Evolutionary conservation across 2,797 vertebrate genomes (phyloP).

Genomic region (Pteropus rufus): DNA sequence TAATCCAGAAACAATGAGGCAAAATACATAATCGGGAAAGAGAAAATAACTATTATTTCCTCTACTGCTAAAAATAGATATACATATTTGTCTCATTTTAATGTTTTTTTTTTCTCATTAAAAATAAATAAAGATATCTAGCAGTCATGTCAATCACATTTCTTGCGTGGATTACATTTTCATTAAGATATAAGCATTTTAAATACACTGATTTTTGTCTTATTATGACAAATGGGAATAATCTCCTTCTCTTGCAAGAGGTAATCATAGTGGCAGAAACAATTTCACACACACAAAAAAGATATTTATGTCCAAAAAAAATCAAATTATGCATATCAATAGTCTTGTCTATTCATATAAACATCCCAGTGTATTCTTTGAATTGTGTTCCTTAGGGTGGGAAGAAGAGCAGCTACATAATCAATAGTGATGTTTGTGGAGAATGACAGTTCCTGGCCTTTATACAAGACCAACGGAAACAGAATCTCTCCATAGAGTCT

Average conservation of each 20-base stretch:
- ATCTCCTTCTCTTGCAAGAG: neutral
- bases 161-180: neutral
- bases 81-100: neutral
- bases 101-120: neutral
- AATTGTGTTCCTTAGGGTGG: neutral
- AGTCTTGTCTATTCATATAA: neutral
- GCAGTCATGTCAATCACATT: neutral
- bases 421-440: neutral
- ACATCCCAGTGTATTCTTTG: neutral
- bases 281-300: neutral
- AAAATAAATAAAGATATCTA: neutral
- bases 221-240: constrained; percentile 22
- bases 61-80: neutral
- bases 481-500: neutral
- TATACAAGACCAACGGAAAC: neutral
- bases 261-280: neutral
- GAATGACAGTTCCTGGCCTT: neutral
- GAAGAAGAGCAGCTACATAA: neutral
- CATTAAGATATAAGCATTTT: neutral
- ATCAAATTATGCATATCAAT: neutral
- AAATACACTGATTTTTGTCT: constrained; percentile 2
- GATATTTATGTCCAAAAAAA: neutral
- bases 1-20: neutral
- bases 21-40: neutral
- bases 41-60: neutral